These are phyloP conservation scores for Aplodontia rufa DNA, from an alignment of 2,113 vertebrate species.

Conservation along the genomic window DNA sequence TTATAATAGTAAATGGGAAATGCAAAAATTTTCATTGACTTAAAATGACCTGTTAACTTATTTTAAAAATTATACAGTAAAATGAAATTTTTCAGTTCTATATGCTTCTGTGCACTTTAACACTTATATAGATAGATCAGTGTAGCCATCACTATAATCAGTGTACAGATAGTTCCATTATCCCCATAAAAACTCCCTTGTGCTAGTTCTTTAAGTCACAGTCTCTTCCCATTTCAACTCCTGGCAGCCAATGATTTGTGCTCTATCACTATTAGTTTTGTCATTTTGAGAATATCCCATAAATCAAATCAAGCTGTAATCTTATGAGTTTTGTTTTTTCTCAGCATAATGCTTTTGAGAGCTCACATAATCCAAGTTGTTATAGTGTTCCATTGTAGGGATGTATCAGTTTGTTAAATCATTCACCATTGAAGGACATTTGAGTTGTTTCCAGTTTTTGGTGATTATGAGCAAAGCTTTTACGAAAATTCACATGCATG, in stretches of 20 bases:
- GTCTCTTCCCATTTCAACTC: neutral
- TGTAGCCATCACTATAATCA: neutral
- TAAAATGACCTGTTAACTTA: neutral
- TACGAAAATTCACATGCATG: slow-evolving; percentile 40
- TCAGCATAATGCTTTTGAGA: slow-evolving; percentile 45
- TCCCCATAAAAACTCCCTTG: neutral
- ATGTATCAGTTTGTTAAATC: neutral
- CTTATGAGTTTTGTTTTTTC: slow-evolving; percentile 37
- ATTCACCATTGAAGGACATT: neutral
- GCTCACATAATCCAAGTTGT: slow-evolving; percentile 14
- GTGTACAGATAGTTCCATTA: neutral
- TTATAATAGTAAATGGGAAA: slow-evolving; percentile 16
- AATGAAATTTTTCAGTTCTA: neutral
- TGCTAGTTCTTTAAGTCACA: slow-evolving; percentile 4
- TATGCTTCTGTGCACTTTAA: slow-evolving; percentile 26
- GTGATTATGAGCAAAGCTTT: slow-evolving; percentile 16
- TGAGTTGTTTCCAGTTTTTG: slow-evolving; percentile 30
- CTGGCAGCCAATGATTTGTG: neutral
- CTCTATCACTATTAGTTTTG: slow-evolving; percentile 13
- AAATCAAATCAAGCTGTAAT: neutral
- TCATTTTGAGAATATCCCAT: slow-evolving; percentile 34
- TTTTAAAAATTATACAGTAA: neutral
- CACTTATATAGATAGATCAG: neutral
- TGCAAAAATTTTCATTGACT: slow-evolving; percentile 11
- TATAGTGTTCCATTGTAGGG: neutral